Conservation (phyloP, 2,888 invertebrate species). For the Chrysolina oricalcia region DNA sequence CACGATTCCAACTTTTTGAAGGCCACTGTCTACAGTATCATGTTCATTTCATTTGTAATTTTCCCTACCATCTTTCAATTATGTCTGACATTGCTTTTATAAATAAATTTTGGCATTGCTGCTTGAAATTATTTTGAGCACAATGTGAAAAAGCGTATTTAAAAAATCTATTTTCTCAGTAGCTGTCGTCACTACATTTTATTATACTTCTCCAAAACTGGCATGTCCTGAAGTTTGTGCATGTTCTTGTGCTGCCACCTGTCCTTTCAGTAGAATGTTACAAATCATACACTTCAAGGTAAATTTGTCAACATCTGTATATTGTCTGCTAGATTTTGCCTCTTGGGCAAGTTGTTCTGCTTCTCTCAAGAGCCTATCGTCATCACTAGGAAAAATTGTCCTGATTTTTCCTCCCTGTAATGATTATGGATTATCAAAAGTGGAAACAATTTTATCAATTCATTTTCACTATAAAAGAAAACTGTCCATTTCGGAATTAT, state of each 20-base stretch:
- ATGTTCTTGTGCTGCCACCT: constrained; percentile 88
- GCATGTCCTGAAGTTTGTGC: constrained; percentile 89
- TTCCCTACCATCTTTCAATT: too few relatives aligned
- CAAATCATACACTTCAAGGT: constrained; percentile 90
- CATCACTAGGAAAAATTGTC: constrained; percentile 87
- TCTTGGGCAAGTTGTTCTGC: constrained; percentile 90
- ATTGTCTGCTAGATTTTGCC: constrained; percentile 91
- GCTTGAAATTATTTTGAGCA: constrained; percentile 1
- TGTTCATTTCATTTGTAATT: too few relatives aligned
- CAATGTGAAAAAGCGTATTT: neutral
- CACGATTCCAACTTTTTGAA: too few relatives aligned
- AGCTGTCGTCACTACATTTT: neutral
- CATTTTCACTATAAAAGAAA: neutral
- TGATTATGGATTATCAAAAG: neutral
- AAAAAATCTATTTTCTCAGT: neutral
- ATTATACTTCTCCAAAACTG: constrained; percentile 82
- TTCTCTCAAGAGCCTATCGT: constrained; percentile 82
- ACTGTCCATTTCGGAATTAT: too few relatives aligned
- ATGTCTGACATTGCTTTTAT: too few relatives aligned
- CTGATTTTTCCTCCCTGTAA: constrained; percentile 82
- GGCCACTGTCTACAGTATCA: too few relatives aligned
- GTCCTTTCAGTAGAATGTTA: constrained; percentile 83
- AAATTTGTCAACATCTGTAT: constrained; percentile 91
- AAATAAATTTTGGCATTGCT: neutral
- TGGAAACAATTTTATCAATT: neutral